Evolutionary conservation across 2,888 invertebrate genomes (phyloP).

Genomic region (Adelognathus sp.): DNA sequence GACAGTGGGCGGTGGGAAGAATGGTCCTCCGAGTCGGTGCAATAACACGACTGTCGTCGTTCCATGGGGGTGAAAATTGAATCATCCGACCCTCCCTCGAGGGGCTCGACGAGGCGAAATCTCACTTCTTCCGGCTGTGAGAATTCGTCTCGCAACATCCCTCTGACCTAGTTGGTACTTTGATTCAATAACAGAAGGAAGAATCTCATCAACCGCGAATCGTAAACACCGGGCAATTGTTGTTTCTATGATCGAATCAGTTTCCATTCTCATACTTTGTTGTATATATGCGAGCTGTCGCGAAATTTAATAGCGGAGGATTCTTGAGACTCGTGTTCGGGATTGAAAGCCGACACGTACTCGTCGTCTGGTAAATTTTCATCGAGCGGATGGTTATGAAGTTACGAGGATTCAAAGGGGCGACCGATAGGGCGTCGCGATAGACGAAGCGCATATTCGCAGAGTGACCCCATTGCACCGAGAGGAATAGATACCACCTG

Average conservation of each 20-base stretch:
- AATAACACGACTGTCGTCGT: constrained; percentile 56
- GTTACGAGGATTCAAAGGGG: too few relatives aligned
- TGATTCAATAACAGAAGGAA: constrained; percentile 10
- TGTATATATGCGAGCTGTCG: too few relatives aligned
- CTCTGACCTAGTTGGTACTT: background rate
- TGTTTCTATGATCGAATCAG: background rate
- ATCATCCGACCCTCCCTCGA: constrained; percentile 28
- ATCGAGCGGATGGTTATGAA: too few relatives aligned
- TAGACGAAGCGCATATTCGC: too few relatives aligned
- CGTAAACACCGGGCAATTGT: background rate
- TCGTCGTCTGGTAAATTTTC: too few relatives aligned
- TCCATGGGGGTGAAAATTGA: constrained; percentile 53
- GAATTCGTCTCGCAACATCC: constrained; percentile 1
- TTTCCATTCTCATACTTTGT: background rate
- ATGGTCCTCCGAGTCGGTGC: constrained; percentile 23
- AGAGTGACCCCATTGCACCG: too few relatives aligned
- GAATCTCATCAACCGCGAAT: background rate
- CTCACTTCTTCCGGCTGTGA: background rate
- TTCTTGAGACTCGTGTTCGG: too few relatives aligned
- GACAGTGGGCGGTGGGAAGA: constrained; percentile 29
- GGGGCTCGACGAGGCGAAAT: constrained; percentile 7
- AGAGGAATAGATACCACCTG: too few relatives aligned
- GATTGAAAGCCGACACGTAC: too few relatives aligned
- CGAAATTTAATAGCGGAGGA: too few relatives aligned
- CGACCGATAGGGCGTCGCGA: too few relatives aligned